Evolutionary conservation across 2,888 invertebrate species (phyloP), one percentile per base, ranked within the genome.

Genomic region (Drosophila suboccidentalis): DNA sequence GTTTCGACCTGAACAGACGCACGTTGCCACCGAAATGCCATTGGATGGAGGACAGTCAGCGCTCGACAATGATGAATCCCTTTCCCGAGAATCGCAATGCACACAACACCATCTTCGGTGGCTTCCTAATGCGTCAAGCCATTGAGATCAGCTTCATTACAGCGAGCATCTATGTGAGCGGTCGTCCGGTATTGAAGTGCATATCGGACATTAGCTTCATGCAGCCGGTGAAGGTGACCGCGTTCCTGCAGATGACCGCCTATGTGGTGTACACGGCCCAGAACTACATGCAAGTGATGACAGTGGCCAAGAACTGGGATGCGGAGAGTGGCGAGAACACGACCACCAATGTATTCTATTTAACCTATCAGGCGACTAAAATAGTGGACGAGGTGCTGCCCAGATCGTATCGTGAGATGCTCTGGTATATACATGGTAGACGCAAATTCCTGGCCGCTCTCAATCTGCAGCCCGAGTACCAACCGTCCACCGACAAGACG

Each of bases 101-200:
- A 29, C 96, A 96, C 86, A 95, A 96, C 91, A 96, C 95, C 78
- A 93, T 94, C 26, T 97, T 97, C 91, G 97, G 97, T 60, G 97
- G 97, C 0, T 97, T 95, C 90, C 92, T 97, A 26, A 97, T 97
- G 96, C 93, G 96, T 17, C 94, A 95, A 80, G 96, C 96, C 0
- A 93, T 94, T 55, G 97, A 97, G 92, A 92, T 96, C 17, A 95
- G 95, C 43, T 95, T 95, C 94, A 94, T 95, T 0, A 94, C 94
- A 83, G 95, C 95, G n/a, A 94, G 93, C 78, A 90, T 95, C 26
- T 95, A 94, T 90, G 94, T 94, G 77, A 93, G 94, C 71, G 92
- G 93, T 32, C 93, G 94, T 1, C 95, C 95, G 0, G 93, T 92
- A 46, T 87, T 95, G 26, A 92, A 93, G 67, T 94, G 95, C 70